A percentile compares a stretch with the other conserved stretches of the same genome.
Conservation (phyloP, 2,797 vertebrate species). For the Orientallactaga sibirica region DNA sequence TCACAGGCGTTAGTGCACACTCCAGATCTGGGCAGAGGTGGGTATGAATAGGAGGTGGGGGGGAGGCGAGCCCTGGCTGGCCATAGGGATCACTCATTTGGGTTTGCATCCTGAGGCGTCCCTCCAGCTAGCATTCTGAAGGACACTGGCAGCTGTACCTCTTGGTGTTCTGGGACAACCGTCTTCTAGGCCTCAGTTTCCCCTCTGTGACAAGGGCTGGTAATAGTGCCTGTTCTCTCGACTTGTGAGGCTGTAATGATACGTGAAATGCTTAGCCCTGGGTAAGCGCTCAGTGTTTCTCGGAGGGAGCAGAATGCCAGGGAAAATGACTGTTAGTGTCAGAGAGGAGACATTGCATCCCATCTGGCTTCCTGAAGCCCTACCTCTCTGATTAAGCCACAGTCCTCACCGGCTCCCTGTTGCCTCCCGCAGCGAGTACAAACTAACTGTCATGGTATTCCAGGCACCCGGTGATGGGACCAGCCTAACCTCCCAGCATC, state of each 20-base stretch:
- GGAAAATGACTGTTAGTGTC: neutral
- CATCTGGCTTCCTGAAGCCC: neutral
- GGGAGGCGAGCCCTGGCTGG: neutral
- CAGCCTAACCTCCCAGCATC: neutral
- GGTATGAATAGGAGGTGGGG: neutral
- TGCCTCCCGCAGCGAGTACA: neutral
- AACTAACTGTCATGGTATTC: neutral
- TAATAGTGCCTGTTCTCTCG: neutral
- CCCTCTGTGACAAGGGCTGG: neutral
- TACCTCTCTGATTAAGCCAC: neutral
- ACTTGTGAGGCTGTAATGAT: neutral
- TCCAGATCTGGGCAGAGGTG: fast-evolving
- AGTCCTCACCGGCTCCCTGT: neutral
- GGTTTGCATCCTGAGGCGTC: neutral
- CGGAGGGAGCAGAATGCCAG: neutral
- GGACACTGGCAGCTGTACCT: neutral
- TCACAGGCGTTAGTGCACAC: neutral
- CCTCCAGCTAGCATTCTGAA: constrained; percentile 1
- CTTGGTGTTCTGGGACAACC: neutral
- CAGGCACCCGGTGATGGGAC: neutral
- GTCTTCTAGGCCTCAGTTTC: neutral
- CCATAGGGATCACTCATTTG: neutral
- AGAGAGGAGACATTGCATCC: neutral
- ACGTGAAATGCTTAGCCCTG: neutral
- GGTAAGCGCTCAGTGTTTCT: neutral